A percentile compares a stretch with the other conserved stretches of the same genome.
phyloP scores from a whole-genome alignment of 2,888 invertebrate species.

The Deroplatys truncata region DNA sequence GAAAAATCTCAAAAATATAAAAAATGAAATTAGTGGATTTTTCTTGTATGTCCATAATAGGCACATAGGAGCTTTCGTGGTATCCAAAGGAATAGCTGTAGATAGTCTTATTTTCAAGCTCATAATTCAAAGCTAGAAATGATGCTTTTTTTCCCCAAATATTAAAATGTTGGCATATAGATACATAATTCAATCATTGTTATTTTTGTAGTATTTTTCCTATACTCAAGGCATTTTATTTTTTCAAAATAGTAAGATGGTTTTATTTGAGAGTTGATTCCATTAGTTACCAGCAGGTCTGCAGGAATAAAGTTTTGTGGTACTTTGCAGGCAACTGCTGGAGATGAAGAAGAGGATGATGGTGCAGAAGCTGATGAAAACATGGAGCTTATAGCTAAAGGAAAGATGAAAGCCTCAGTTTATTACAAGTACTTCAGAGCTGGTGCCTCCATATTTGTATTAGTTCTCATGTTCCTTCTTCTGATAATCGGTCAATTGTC shows the following conservation, averaged over 20 bases:
- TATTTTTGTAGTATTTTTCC: no score
- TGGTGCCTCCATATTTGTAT: conserved; percentile 56
- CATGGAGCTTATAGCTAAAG: conserved; percentile 62
- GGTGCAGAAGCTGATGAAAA: conserved; percentile 55
- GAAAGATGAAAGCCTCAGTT: conserved; percentile 53
- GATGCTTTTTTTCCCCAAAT: no score
- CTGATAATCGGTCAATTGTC: conserved; percentile 63
- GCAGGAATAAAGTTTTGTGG: not conserved
- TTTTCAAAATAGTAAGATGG: not conserved
- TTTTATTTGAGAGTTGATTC: not conserved
- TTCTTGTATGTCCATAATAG: no score
- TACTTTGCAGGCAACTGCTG: conserved; percentile 2
- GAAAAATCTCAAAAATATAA: no score
- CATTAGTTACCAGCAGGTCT: not conserved
- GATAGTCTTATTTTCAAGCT: no score
- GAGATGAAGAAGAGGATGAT: conserved; percentile 34
- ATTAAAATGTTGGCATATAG: no score
- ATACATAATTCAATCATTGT: no score
- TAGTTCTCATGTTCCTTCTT: conserved; percentile 53
- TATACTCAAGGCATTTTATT: not conserved
- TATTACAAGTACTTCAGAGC: conserved; percentile 67
- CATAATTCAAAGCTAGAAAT: no score
- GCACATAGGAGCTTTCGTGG: no score
- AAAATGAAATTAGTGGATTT: no score
- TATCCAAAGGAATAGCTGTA: no score